phyloP scores from a whole-genome alignment of 2,888 invertebrate species.

The Cheilosia urbana region DNA sequence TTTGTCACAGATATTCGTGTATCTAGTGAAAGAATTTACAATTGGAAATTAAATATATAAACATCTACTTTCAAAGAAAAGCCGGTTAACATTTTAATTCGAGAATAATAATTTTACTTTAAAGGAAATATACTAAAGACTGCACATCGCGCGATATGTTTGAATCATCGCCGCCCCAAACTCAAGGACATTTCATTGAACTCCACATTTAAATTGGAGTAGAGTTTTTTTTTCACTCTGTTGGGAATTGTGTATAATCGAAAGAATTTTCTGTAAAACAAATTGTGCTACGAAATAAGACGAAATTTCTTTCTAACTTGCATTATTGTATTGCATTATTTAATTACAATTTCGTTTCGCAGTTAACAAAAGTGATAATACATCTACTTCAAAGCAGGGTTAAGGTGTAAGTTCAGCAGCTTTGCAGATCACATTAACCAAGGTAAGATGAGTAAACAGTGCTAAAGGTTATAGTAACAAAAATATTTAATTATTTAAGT shows the following conservation, averaged over 20 bases:
- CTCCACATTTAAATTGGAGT: slow-evolving; percentile 44
- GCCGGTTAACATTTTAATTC: slow-evolving; percentile 9
- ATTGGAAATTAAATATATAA: slow-evolving; percentile 8
- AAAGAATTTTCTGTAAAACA: slow-evolving; percentile 5
- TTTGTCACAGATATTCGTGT: slow-evolving; percentile 11
- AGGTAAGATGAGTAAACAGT: slow-evolving; percentile 37
- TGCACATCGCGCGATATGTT: slow-evolving; percentile 31
- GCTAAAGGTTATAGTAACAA: too few relatives aligned
- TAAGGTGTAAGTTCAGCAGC: slow-evolving; percentile 42
- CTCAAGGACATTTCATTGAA: slow-evolving; percentile 75
- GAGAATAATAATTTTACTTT: slow-evolving; percentile 3
- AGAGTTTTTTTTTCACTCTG: background rate
- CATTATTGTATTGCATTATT: slow-evolving; percentile 11
- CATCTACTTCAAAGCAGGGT: slow-evolving; percentile 14
- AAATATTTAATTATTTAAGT: too few relatives aligned
- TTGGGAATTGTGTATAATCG: slow-evolving; percentile 10
- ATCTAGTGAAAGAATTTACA: slow-evolving; percentile 4
- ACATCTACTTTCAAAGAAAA: slow-evolving; percentile 1
- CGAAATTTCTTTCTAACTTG: slow-evolving; percentile 6
- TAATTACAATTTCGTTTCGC: slow-evolving; percentile 8
- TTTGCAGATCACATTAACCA: slow-evolving; percentile 35
- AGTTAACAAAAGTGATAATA: background rate
- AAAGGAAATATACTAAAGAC: slow-evolving; percentile 28
- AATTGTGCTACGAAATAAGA: slow-evolving; percentile 1
- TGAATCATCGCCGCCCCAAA: slow-evolving; percentile 72